Conservation (phyloP, 2,113 vertebrate species). For the Labeo catla region DNA sequence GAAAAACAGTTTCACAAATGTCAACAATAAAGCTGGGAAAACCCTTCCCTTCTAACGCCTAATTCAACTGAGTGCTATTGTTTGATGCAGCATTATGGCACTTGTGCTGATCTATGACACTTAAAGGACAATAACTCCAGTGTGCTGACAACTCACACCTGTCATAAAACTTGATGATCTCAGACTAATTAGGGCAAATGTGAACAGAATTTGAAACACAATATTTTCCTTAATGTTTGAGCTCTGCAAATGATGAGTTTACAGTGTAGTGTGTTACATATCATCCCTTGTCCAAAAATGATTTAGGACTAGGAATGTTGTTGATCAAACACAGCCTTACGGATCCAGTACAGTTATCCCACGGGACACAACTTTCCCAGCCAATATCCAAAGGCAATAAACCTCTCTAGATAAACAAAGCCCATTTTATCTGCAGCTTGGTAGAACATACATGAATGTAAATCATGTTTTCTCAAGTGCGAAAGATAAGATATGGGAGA, state of each 20-base stretch:
- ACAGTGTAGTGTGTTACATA: neutral
- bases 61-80: neutral
- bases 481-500: slow-evolving; percentile 56
- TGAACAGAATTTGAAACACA: neutral
- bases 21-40: slow-evolving; percentile 4
- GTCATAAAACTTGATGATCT: slow-evolving; percentile 17
- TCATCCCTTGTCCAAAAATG: neutral
- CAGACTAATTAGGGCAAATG: neutral
- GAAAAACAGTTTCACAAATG: neutral
- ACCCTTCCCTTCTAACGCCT: neutral
- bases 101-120: slow-evolving; percentile 24
- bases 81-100: neutral
- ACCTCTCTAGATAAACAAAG: slow-evolving; percentile 55
- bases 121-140: neutral
- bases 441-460: slow-evolving; percentile 42
- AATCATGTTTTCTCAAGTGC: slow-evolving; percentile 58
- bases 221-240: neutral
- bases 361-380: slow-evolving; percentile 38
- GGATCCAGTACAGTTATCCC: slow-evolving; percentile 42
- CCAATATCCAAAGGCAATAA: slow-evolving; percentile 39
- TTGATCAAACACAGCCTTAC: neutral
- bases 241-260: neutral
- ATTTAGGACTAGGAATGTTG: slow-evolving; percentile 32
- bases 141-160: neutral
- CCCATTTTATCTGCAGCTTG: slow-evolving; percentile 48